Evolutionary conservation across 2,113 vertebrate species (phyloP).

Genomic region (Hypomesus transpacificus): DNA sequence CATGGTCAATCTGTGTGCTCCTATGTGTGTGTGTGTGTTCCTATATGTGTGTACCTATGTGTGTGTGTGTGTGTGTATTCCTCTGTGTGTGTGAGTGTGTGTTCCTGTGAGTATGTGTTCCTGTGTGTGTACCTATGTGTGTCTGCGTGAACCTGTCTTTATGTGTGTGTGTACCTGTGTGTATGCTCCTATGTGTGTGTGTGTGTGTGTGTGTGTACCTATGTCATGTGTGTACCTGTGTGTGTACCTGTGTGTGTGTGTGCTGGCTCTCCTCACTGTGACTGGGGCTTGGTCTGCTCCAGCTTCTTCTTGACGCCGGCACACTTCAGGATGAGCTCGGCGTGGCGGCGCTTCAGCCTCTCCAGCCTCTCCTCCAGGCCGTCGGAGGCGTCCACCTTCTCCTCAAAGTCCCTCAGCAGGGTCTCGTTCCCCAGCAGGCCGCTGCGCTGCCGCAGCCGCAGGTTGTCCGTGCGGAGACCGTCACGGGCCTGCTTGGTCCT

Average conservation of each 20-base stretch:
- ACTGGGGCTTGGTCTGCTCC: neutral
- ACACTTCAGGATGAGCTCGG: constrained; percentile 51
- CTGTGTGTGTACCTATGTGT: neutral
- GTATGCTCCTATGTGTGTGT: neutral
- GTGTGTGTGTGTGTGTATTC: neutral
- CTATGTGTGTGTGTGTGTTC: neutral
- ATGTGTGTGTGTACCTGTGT: neutral
- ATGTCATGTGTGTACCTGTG: neutral
- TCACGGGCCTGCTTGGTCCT: constrained; percentile 66
- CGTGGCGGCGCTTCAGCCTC: constrained; percentile 57
- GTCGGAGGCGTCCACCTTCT: constrained; percentile 56
- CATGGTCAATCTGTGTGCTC: no score
- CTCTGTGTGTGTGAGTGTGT: neutral
- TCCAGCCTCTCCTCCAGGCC: constrained; percentile 62
- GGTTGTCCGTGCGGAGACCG: constrained; percentile 63
- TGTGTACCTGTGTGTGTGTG: neutral
- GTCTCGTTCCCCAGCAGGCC: constrained; percentile 75
- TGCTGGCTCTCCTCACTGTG: neutral
- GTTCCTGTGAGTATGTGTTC: neutral
- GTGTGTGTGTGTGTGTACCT: no score
- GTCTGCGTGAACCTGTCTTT: no score
- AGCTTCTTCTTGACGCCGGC: constrained; percentile 61
- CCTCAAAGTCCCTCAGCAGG: constrained; percentile 76
- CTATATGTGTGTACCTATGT: neutral
- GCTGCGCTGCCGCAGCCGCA: constrained; percentile 58